phyloP scores from a whole-genome alignment of 1,140 invertebrate genomes.

The Drosophila prosaltans region DNA sequence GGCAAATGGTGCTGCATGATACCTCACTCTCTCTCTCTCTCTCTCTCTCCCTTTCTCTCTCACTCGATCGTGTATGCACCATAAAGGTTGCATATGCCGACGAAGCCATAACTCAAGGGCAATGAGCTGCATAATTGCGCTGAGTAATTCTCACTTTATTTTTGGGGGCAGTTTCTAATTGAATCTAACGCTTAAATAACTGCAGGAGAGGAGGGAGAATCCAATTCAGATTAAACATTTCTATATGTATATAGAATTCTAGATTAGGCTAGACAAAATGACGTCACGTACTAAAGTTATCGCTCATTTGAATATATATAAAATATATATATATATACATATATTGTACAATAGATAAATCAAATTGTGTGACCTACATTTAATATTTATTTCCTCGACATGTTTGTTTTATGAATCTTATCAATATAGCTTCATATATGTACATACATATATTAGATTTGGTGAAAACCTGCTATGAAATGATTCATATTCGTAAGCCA shows the following conservation, averaged over 20 bases:
- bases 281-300: conserved; percentile 30
- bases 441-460: not conserved
- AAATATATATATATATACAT: not conserved
- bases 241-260: conserved; percentile 25
- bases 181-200: conserved; percentile 17
- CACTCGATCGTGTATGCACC: not conserved
- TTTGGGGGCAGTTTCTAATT: conserved; percentile 56
- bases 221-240: conserved; percentile 45
- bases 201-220: conserved; percentile 6
- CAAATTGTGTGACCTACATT: conserved; percentile 16
- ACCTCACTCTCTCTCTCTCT: conserved; percentile 35
- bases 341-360: not conserved
- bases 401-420: conserved; percentile 10
- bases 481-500: not conserved
- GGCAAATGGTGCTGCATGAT: conserved; percentile 39
- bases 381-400: conserved; percentile 3
- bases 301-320: not conserved
- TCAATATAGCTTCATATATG: not conserved
- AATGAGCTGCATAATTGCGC: conserved; percentile 80
- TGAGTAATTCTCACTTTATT: conserved; percentile 80
- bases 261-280: conserved; percentile 32
- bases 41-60: conserved; percentile 21
- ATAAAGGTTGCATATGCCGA: conserved; percentile 51
- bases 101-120: conserved; percentile 74
- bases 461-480: not conserved